Base-by-base conservation (phyloP, 2,797 vertebrate species). In the Alcedo quadribrachys region DNA sequence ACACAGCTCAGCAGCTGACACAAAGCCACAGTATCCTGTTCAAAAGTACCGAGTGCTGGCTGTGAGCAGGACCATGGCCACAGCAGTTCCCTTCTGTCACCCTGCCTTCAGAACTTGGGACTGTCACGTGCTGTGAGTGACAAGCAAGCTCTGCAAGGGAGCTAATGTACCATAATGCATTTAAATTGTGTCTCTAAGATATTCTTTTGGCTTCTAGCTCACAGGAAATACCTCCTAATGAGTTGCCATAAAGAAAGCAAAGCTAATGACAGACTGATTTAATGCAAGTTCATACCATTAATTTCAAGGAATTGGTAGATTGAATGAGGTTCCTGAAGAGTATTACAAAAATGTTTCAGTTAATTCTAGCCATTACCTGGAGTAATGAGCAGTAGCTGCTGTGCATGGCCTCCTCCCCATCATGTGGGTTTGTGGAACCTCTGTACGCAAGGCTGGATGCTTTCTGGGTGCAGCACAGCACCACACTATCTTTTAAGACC, bases 221-320 rank as follows among this genome's bases (percentile, higher is more conserved):
- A 67, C 82, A 93, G 85, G 74, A 95, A 94, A 94, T 81, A 18
- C 87, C 81, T 95, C 32, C 7, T 96, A 96, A 96, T 92, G 73
- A 93, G 40, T 73, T 80, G 68, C 80, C 55, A 60, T 94, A 79
- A 89, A 78, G 75, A 85, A 76, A 62, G 61, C 50, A 87, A 76
- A 62, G 88, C 68, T 87, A 84, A 93, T 71, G 85, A 90, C 80
- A 93, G 78, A 67, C 91, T 94, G 94, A 96, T 96, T 96, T 92
- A 95, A 92, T 83, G 82, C 71, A 37, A 84, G 77, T 92, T 87
- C 88, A 50, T 95, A 55, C 83, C 90, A 93, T 87, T 96, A 93
- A 93, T 96, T 96, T 89, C 86, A 55, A 75, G 86, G 78, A 58
- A 90, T 68, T 93, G 81, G 78, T 94, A 94, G 81, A 88, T 45